Percentiles rank a stretch among this genome's conserved stretches.
These are phyloP conservation scores for Balaeniceps rex DNA, from an alignment of 2,113 vertebrate species.

Conservation along the genomic window DNA sequence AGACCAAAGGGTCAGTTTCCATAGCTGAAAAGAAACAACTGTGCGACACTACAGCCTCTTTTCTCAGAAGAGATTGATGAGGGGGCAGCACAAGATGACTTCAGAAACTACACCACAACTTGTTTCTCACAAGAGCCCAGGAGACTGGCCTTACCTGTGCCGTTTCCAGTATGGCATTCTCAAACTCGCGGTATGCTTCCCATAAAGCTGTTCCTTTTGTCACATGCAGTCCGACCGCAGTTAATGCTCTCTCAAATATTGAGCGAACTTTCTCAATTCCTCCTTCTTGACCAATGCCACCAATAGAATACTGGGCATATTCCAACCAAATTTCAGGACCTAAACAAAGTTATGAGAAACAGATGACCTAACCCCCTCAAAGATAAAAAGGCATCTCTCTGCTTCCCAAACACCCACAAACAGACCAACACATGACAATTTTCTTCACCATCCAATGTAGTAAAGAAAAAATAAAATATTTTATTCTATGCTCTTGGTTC, in stretches of 20 bases:
- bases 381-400: neutral
- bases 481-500: neutral
- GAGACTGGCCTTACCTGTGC: conserved; percentile 79
- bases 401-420: neutral
- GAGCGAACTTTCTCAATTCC: conserved; percentile 88
- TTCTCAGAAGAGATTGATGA: neutral
- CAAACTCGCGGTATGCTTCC: conserved; percentile 96
- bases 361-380: neutral
- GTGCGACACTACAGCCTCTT: rapidly evolving
- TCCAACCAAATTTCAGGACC: conserved; percentile 99
- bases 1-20: neutral
- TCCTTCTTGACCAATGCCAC: conserved; percentile 90
- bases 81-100: neutral
- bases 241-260: conserved; percentile 90
- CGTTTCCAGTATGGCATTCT: conserved; percentile 89
- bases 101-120: neutral
- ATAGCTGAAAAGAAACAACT: neutral
- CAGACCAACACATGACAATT: rapidly evolving
- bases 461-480: neutral
- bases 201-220: conserved; percentile 90
- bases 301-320: conserved; percentile 94
- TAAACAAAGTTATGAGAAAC: neutral
- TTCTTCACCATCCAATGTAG: rapidly evolving
- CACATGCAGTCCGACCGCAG: conserved; percentile 89
- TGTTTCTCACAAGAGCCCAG: neutral